These are phyloP conservation scores for Helarctos malayanus DNA, from an alignment of 2,797 vertebrate genomes.

Conservation along the genomic window DNA sequence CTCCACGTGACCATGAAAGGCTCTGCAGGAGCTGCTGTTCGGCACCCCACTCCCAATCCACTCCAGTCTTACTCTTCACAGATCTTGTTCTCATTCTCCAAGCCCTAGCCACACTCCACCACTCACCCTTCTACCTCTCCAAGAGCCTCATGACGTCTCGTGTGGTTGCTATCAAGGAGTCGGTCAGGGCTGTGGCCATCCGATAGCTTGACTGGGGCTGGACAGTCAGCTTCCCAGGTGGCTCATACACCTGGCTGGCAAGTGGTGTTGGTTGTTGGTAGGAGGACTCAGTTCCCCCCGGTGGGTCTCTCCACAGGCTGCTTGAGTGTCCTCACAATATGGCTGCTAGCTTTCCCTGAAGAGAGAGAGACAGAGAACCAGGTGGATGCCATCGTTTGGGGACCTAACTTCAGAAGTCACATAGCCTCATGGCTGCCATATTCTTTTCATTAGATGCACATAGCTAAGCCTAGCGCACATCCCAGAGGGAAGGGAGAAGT, in stretches of 20 bases:
- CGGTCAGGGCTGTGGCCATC: no score
- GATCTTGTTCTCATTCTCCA: neutral
- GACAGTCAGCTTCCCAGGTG: neutral
- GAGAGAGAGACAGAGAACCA: no score
- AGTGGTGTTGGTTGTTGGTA: neutral
- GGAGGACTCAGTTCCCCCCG: neutral
- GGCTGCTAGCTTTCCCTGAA: neutral
- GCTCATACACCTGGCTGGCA: neutral
- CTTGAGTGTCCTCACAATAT: neutral
- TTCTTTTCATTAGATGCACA: constrained; percentile 12
- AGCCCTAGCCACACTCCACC: neutral
- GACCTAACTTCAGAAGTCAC: neutral
- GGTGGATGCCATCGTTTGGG: neutral
- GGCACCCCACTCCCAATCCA: neutral
- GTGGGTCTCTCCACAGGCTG: neutral
- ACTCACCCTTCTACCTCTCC: neutral
- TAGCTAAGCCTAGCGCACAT: neutral
- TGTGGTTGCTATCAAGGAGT: neutral
- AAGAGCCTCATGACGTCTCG: neutral
- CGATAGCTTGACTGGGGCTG: neutral
- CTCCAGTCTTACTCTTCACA: neutral
- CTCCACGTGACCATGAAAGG: neutral
- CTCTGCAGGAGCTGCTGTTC: neutral
- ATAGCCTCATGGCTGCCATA: neutral
- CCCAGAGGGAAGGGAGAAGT: no score